Evolutionary conservation across 2,113 vertebrate genomes (phyloP).

Genomic region (Tyrannus savana): DNA sequence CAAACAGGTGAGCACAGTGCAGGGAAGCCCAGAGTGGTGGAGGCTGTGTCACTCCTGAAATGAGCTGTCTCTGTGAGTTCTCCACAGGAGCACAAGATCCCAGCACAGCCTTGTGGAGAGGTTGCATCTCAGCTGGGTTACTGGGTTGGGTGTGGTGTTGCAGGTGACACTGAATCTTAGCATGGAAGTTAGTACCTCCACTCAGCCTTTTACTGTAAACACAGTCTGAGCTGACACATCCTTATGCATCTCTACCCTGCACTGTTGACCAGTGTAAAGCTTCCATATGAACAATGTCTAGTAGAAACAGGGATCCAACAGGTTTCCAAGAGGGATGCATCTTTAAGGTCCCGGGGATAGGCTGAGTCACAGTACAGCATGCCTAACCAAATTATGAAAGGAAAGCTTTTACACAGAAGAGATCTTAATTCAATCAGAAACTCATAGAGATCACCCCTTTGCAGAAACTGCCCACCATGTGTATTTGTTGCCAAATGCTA

Average conservation of each 20-base stretch:
- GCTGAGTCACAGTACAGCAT: not conserved
- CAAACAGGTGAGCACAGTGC: not conserved
- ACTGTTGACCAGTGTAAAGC: not conserved
- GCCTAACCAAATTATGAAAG: not conserved
- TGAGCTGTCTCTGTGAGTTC: not conserved
- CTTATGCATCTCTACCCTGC: not conserved
- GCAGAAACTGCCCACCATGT: not conserved
- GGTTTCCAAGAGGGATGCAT: accelerated
- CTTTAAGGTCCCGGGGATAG: not conserved
- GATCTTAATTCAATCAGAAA: conserved; percentile 10
- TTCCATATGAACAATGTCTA: accelerated
- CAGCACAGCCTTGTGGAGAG: not conserved
- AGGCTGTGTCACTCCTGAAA: not conserved
- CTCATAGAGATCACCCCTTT: not conserved
- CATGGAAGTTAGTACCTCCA: not conserved
- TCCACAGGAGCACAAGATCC: not conserved
- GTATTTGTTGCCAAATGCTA: not conserved
- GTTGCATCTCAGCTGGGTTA: not conserved
- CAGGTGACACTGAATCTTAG: not conserved
- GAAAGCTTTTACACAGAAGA: not conserved
- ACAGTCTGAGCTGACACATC: not conserved
- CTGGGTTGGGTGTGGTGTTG: not conserved
- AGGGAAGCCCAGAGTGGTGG: not conserved
- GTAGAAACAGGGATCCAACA: not conserved
- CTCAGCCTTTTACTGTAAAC: not conserved